Percentiles rank a stretch among this genome's conserved stretches.
Evolutionary conservation across 2,797 vertebrate species (phyloP).

Genomic region (Tadarida brasiliensis): DNA sequence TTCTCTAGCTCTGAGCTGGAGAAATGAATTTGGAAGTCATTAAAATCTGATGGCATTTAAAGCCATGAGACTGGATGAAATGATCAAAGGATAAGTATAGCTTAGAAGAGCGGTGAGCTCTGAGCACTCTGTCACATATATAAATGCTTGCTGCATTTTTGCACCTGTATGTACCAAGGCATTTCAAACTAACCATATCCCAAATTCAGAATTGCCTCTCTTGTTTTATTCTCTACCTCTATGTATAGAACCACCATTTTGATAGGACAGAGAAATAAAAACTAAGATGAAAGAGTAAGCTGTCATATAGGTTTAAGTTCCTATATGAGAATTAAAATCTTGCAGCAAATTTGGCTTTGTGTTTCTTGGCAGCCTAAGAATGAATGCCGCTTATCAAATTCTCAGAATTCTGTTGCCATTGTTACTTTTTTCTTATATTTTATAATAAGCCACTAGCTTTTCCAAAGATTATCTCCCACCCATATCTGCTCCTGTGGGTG

Average conservation of each 20-base stretch:
- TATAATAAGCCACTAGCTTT: constrained; percentile 29
- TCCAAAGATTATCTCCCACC: constrained; percentile 16
- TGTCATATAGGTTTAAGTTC: background rate
- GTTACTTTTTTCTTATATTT: constrained; percentile 13
- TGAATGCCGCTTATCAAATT: background rate
- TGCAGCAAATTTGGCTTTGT: constrained; percentile 12
- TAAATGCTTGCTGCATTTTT: background rate
- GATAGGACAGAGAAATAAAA: background rate
- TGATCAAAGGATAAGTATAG: background rate
- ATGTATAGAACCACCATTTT: background rate
- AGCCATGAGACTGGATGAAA: background rate
- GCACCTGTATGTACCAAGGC: background rate
- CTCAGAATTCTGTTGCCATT: background rate
- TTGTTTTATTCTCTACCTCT: background rate
- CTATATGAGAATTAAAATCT: background rate
- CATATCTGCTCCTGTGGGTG: constrained; percentile 40
- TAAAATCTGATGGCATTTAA: background rate
- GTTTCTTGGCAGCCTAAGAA: constrained; percentile 38
- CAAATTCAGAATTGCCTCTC: background rate
- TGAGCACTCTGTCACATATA: background rate
- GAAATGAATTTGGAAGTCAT: background rate
- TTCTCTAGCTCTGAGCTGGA: background rate
- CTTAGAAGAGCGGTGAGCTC: background rate
- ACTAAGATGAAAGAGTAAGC: background rate
- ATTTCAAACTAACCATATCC: background rate